These are phyloP conservation scores for Pollachius pollachius DNA, from an alignment of 2,113 vertebrate genomes.

Conservation along the genomic window DNA sequence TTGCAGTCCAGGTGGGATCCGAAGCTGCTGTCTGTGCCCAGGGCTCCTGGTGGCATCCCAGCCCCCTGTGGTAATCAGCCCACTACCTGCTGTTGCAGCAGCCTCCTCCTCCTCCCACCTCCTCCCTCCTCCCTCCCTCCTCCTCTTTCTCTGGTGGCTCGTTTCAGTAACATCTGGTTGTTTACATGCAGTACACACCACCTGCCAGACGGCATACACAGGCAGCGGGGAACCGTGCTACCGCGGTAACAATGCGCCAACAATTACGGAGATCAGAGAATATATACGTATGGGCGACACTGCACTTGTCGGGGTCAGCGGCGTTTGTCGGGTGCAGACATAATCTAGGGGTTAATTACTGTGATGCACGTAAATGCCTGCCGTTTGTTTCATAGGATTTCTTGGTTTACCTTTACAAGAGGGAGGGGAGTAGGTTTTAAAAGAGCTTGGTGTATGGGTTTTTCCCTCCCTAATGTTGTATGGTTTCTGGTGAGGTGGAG, in stretches of 20 bases:
- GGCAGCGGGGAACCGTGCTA: conserved; percentile 38
- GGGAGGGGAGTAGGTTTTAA: no score
- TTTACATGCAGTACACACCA: conserved; percentile 75
- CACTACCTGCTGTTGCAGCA: conserved; percentile 71
- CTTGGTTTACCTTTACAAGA: no score
- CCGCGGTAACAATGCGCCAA: conserved; percentile 38
- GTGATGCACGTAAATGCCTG: no score
- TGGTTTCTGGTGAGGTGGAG: no score
- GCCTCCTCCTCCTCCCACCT: conserved; percentile 35
- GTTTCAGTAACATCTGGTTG: conserved; percentile 76
- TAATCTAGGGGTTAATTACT: no score
- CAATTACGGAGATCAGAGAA: conserved; percentile 40
- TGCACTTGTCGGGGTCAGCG: no score
- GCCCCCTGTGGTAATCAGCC: conserved; percentile 75
- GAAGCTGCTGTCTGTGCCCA: conserved; percentile 71
- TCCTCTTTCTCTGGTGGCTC: conserved; percentile 72
- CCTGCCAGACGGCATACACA: conserved; percentile 71
- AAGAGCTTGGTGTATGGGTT: no score
- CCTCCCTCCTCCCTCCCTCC: background rate
- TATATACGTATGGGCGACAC: conserved; percentile 13
- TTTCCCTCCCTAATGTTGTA: no score
- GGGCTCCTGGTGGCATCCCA: conserved; percentile 74
- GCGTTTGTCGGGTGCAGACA: no score
- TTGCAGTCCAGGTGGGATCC: conserved; percentile 70
- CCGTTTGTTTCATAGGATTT: no score